phyloP scores from a whole-genome alignment of 2,888 invertebrate genomes.

The Andrena chrysosceles region DNA sequence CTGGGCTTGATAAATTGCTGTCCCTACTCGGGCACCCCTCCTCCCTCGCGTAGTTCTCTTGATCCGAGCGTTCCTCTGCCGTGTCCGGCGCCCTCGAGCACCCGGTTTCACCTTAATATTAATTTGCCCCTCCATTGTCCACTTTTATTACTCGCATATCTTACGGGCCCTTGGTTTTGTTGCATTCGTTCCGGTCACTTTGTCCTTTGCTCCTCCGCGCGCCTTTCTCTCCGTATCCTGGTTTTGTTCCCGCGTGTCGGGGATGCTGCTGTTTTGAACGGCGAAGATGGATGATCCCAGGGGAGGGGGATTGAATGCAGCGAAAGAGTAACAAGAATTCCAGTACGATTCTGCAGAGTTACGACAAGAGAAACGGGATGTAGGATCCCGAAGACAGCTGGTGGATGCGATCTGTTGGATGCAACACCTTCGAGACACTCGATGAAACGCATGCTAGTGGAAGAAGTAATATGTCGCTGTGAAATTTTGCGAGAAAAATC shows the following conservation, averaged over 20 bases:
- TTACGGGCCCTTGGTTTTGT: slow-evolving; percentile 79
- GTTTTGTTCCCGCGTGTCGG: not conserved
- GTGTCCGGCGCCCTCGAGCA: slow-evolving; percentile 57
- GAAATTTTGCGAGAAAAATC: not conserved
- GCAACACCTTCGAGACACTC: no score
- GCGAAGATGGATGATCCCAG: not conserved
- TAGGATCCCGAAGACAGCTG: no score
- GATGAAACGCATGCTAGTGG: no score
- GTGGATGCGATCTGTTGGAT: no score
- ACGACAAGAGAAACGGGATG: not conserved
- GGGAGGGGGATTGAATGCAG: not conserved
- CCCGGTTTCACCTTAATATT: slow-evolving; percentile 81
- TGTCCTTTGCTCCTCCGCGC: slow-evolving; percentile 7
- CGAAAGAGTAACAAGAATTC: not conserved
- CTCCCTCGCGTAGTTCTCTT: slow-evolving; percentile 36
- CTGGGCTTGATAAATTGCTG: slow-evolving; percentile 83
- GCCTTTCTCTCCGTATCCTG: not conserved
- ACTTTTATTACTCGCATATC: slow-evolving; percentile 83
- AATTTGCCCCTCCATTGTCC: slow-evolving; percentile 83
- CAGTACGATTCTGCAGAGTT: not conserved
- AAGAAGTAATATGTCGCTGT: not conserved
- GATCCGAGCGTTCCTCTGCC: slow-evolving; percentile 50
- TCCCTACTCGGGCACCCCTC: slow-evolving; percentile 76
- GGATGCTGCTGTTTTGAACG: not conserved
- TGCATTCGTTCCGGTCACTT: slow-evolving; percentile 45